Evolutionary conservation across 1,140 invertebrate genomes (phyloP).

Genomic region (Drosophila ambigua): DNA sequence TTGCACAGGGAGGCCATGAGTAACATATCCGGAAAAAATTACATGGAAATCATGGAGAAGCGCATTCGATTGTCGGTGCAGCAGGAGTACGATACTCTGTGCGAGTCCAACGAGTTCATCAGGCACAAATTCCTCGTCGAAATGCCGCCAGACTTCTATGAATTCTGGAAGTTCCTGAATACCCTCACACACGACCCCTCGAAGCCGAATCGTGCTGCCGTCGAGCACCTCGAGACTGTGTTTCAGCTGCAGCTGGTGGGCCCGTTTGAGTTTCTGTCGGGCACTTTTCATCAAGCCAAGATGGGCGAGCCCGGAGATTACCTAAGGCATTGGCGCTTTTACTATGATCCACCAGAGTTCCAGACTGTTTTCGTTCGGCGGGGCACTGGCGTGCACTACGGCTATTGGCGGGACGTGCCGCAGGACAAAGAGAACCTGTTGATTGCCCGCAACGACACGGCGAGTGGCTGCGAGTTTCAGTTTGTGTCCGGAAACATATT

Average conservation of each 20-base stretch:
- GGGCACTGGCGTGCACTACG: conserved; percentile 91
- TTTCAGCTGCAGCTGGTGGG: conserved; percentile 91
- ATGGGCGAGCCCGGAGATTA: conserved; percentile 86
- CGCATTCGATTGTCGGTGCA: conserved; percentile 74
- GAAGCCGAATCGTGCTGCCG: conserved; percentile 84
- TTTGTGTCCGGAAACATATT: conserved; percentile 93
- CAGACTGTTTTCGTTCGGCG: conserved; percentile 89
- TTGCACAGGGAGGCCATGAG: conserved; percentile 69
- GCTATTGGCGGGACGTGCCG: conserved; percentile 95
- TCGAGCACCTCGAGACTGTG: conserved; percentile 87
- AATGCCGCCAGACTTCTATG: conserved; percentile 95
- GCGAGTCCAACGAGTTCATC: conserved; percentile 85
- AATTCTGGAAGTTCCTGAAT: conserved; percentile 92
- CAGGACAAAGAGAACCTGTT: conserved; percentile 88
- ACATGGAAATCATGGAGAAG: conserved; percentile 78
- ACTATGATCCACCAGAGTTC: conserved; percentile 97
- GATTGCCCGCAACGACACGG: conserved; percentile 90
- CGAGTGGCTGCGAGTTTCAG: conserved; percentile 88
- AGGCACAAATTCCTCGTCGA: conserved; percentile 91
- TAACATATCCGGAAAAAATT: conserved; percentile 74
- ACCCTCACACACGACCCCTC: conserved; percentile 85
- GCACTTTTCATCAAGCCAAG: conserved; percentile 86
- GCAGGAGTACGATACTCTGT: conserved; percentile 75
- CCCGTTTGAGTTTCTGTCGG: conserved; percentile 92
- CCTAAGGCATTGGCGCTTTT: conserved; percentile 94